These are phyloP conservation scores for Hydrozoanthus gracilis DNA, from an alignment of 92 coral and sea anemone genomes.

Conservation along the genomic window DNA sequence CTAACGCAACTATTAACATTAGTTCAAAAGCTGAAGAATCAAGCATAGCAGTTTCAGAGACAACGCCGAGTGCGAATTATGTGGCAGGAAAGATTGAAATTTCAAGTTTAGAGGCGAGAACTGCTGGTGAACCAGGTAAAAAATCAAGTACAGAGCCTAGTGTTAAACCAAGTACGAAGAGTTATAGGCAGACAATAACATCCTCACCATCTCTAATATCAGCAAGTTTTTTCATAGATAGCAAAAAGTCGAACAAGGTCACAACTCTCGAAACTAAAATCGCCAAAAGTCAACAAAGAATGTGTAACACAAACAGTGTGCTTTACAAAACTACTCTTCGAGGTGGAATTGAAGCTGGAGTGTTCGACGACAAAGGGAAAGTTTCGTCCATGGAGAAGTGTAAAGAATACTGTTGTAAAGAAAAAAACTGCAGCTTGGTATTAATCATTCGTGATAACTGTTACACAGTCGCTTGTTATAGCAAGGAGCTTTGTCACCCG, in stretches of 20 bases:
- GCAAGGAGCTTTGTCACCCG: slow-evolving; percentile 68
- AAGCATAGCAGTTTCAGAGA: no score
- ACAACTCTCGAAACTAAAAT: not conserved
- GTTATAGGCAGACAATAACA: not conserved
- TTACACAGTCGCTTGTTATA: slow-evolving; percentile 83
- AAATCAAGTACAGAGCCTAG: not conserved
- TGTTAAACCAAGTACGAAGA: not conserved
- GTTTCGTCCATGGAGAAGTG: slow-evolving; percentile 64
- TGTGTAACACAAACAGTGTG: slow-evolving; percentile 48
- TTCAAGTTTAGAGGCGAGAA: no score
- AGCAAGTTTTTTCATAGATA: not conserved
- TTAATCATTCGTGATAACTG: slow-evolving; percentile 78
- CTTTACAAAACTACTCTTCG: slow-evolving; percentile 68
- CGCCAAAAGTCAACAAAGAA: not conserved
- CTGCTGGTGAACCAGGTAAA: not conserved
- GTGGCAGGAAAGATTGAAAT: no score
- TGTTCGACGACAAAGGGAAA: slow-evolving; percentile 76
- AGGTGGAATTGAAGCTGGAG: slow-evolving; percentile 84
- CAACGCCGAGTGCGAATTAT: no score
- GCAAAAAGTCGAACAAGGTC: not conserved
- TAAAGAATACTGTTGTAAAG: slow-evolving; percentile 69
- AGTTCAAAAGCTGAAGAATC: no score
- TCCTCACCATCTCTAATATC: not conserved
- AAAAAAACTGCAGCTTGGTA: slow-evolving; percentile 70
- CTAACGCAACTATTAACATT: no score